phyloP scores from a whole-genome alignment of 2,888 invertebrate species.

The Horisme vitalbata region DNA sequence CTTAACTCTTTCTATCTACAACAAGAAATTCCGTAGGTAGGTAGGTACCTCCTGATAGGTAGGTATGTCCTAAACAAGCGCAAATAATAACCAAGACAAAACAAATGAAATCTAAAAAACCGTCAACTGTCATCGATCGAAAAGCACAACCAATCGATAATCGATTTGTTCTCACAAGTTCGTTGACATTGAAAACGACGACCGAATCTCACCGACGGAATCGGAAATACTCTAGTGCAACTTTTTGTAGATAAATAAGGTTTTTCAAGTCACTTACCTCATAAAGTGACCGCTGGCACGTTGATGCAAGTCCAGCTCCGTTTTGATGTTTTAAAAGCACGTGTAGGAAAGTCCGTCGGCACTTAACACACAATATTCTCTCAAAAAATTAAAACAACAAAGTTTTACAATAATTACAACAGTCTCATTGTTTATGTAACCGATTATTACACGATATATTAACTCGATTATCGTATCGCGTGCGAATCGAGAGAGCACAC shows the following conservation, averaged over 20 bases:
- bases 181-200: constrained; percentile 31
- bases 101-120: too few species aligned
- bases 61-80: too few species aligned
- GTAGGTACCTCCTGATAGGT: too few species aligned
- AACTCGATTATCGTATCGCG: constrained; percentile 61
- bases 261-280: constrained; percentile 71
- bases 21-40: too few species aligned
- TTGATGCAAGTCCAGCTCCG: constrained; percentile 90
- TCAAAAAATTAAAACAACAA: constrained; percentile 24
- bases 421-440: constrained; percentile 52
- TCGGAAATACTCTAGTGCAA: too few species aligned
- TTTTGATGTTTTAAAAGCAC: constrained; percentile 78
- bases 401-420: constrained; percentile 39
- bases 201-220: too few species aligned
- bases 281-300: constrained; percentile 90
- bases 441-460: constrained; percentile 60
- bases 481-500: constrained; percentile 62
- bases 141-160: constrained; percentile 31
- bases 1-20: too few species aligned
- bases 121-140: constrained; percentile 27
- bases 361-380: constrained; percentile 46
- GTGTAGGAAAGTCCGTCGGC: constrained; percentile 52
- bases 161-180: constrained; percentile 35
- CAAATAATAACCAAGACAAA: too few species aligned
- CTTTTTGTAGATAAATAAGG: neutral